Evolutionary conservation across 2,797 vertebrate species (phyloP), one percentile per base, ranked within the genome.

Genomic region (Tympanoctomys barrerae): DNA sequence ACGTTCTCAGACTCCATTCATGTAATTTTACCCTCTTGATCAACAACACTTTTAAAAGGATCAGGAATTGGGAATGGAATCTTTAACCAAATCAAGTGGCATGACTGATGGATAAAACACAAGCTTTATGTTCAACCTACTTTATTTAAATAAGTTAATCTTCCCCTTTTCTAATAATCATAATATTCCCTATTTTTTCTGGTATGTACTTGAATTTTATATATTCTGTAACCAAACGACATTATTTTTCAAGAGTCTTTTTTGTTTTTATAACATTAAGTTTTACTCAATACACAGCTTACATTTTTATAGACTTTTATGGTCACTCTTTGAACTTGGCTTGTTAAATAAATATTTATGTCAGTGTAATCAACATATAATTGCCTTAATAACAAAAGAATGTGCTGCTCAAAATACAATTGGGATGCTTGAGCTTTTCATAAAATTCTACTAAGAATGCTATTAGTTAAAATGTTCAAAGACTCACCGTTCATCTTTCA

Each of bases 291-390:
- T 77, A 11, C 22, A 64, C 1, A 82, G 1, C 14, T 70, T 64
- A 87, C 89, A 81, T 95, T 86, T 80, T 61, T 73, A 57, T 0
- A 93, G 21, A 3, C 86, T 13, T 71, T 89, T 93, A 31, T 57
- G 80, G 54, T 22, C 14, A 87, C n/a, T 89, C 5, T 9, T 21
- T 79, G 89, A 94, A 5, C 22, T 78, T 80, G 64, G 59, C 66
- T 73, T 71, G 1, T 66, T 89, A 85, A 64, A 19, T 66, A 89
- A 71, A 59, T 4, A 1, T 89, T 92, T 85, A 81, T 57, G 46
- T 77, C 80, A 86, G 66, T 78, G 19, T 5, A 89, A 61, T 36
- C n/a, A 96, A 68, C 5, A 87, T 8, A 57, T 66, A 71, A 93
- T 49, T 89, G 39, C 16, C 21, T 91, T 73, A 80, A 59, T 71